phyloP scores from a whole-genome alignment of 2,797 vertebrate species.

The Enteromius mattozi region DNA sequence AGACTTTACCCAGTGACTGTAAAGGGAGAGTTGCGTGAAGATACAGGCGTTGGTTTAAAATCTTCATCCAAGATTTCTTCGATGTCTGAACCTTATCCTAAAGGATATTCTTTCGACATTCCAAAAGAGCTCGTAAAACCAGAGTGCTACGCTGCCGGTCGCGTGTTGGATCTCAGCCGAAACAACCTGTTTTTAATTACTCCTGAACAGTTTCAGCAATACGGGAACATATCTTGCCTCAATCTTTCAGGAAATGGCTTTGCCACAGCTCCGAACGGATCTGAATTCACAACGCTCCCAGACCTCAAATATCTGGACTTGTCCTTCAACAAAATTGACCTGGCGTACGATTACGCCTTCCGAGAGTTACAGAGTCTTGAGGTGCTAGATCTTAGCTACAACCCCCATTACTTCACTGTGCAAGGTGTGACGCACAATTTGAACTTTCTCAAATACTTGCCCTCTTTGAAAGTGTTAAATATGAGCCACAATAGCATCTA shows the following conservation, averaged over 20 bases:
- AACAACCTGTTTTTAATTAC: slow-evolving; percentile 85
- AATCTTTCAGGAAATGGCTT: slow-evolving; percentile 85
- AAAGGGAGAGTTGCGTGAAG: fast-evolving
- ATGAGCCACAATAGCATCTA: slow-evolving; percentile 80
- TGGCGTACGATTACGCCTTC: slow-evolving; percentile 79
- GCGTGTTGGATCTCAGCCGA: slow-evolving; percentile 80
- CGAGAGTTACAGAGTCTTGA: slow-evolving; percentile 73
- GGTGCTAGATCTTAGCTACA: slow-evolving; percentile 81
- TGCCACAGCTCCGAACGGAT: slow-evolving; percentile 77
- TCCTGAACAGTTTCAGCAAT: slow-evolving; percentile 73
- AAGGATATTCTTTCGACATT: slow-evolving; percentile 54
- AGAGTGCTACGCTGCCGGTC: slow-evolving; percentile 77
- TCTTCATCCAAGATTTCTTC: slow-evolving; percentile 51
- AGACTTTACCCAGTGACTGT: slow-evolving; percentile 75
- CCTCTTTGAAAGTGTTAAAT: slow-evolving; percentile 78
- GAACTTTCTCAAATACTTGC: slow-evolving; percentile 78
- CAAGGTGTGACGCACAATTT: slow-evolving; percentile 77
- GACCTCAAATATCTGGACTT: slow-evolving; percentile 84
- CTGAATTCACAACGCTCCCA: slow-evolving; percentile 75
- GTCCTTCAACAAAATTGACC: slow-evolving; percentile 81
- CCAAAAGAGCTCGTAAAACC: slow-evolving; percentile 70
- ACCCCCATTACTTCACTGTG: slow-evolving; percentile 81
- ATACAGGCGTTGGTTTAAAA: neutral
- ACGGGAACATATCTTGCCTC: slow-evolving; percentile 80
- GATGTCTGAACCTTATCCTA: slow-evolving; percentile 22